A percentile compares a stretch with the other conserved stretches of the same genome.
phyloP scores from a whole-genome alignment of 2,888 invertebrate species.

The Brachyptera putata region DNA sequence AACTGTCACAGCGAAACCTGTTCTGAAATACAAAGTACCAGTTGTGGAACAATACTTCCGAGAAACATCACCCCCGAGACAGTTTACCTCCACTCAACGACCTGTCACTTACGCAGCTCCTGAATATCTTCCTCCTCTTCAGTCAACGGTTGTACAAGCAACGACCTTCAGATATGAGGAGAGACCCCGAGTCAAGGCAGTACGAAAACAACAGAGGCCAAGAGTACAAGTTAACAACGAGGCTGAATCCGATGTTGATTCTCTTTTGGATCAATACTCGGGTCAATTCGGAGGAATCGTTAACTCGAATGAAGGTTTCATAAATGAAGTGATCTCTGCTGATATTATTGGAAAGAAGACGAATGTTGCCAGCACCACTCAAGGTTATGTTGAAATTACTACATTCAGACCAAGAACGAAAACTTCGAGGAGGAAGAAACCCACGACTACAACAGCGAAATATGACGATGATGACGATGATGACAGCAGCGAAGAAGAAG shows the following conservation, averaged over 20 bases:
- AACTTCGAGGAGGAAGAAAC: constrained; percentile 16
- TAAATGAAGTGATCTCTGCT: constrained; percentile 27
- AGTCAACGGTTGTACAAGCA: neutral
- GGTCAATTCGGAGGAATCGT: constrained; percentile 28
- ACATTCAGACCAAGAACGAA: constrained; percentile 15
- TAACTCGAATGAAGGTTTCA: constrained; percentile 28
- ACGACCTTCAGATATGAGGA: neutral
- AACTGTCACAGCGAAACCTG: neutral
- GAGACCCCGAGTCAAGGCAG: neutral
- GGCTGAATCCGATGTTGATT: constrained; percentile 21
- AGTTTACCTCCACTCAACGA: neutral
- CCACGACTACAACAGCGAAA: constrained; percentile 11
- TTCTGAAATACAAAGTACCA: too few relatives aligned
- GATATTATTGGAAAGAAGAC: constrained; percentile 21
- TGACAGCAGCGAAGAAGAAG: constrained; percentile 8
- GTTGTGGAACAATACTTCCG: constrained; percentile 5
- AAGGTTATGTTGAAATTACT: constrained; percentile 11
- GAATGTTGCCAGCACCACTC: neutral
- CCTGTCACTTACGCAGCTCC: neutral
- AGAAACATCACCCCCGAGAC: constrained; percentile 1
- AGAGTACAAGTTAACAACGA: neutral
- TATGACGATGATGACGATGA: constrained; percentile 9
- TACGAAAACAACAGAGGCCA: neutral
- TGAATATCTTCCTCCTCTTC: neutral
- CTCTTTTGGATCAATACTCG: constrained; percentile 30